phyloP scores from a whole-genome alignment of 2,888 invertebrate genomes.

The Calliopum simillimum region DNA sequence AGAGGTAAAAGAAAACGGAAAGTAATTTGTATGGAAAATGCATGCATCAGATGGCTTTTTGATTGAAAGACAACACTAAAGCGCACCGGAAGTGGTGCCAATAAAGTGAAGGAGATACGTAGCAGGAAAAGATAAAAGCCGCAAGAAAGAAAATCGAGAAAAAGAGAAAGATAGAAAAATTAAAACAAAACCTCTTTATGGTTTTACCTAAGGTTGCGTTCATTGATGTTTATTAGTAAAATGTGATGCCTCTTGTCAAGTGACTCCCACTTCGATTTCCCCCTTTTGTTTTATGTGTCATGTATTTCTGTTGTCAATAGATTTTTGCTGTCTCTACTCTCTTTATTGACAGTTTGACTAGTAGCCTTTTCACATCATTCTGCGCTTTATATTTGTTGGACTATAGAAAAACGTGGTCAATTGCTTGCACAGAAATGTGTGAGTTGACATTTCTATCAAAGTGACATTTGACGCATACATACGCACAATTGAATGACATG shows the following conservation, averaged over 20 bases:
- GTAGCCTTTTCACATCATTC: neutral
- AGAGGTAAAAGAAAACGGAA: slow-evolving; percentile 48
- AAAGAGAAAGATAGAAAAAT: no score
- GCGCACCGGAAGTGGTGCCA: slow-evolving; percentile 18
- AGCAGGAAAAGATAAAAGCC: neutral
- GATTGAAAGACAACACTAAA: slow-evolving; percentile 31
- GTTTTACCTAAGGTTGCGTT: no score
- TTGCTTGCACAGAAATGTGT: slow-evolving; percentile 27
- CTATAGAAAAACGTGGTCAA: slow-evolving; percentile 32
- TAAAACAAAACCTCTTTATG: no score
- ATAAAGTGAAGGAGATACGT: neutral
- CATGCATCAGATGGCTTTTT: slow-evolving; percentile 29
- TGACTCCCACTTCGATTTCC: no score
- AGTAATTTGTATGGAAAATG: slow-evolving; percentile 16
- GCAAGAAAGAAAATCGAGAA: no score
- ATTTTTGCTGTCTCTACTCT: neutral
- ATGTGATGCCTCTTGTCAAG: no score
- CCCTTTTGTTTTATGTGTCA: neutral
- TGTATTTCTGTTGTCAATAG: neutral
- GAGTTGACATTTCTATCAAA: slow-evolving; percentile 38
- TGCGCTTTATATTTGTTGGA: neutral
- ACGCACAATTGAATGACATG: slow-evolving; percentile 13
- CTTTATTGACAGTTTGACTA: neutral
- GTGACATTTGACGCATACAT: slow-evolving; percentile 15
- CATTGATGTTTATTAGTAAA: no score